Percentiles rank a stretch among this genome's conserved stretches.
Conservation (phyloP, 2,113 vertebrate species). For the Gambusia holbrooki region DNA sequence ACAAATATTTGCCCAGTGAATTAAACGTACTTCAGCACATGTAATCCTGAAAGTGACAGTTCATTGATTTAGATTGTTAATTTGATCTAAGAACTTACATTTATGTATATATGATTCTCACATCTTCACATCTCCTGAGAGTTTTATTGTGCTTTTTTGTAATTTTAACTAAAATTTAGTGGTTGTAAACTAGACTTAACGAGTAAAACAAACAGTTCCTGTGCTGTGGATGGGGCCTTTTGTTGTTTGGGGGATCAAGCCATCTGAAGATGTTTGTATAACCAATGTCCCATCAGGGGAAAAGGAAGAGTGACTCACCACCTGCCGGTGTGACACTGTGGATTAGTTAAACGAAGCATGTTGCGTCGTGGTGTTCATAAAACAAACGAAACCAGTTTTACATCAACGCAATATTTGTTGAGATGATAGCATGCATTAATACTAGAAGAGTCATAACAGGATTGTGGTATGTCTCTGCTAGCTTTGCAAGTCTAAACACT, state of each 20-base stretch:
- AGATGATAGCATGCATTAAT: conserved; percentile 35
- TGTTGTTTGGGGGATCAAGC: conserved; percentile 10
- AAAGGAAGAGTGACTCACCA: conserved; percentile 65
- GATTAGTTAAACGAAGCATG: conserved; percentile 55
- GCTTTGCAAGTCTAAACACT: background rate
- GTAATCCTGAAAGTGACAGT: conserved; percentile 21
- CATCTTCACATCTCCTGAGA: background rate
- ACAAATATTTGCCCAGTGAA: conserved; percentile 83
- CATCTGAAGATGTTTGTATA: conserved; percentile 52
- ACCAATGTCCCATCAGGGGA: conserved; percentile 33
- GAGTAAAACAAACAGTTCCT: conserved; percentile 39
- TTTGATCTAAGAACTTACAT: background rate
- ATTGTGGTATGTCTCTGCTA: background rate
- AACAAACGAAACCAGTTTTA: conserved; percentile 64
- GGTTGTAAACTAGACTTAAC: conserved; percentile 8
- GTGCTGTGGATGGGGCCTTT: conserved; percentile 6
- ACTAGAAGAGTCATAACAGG: too few relatives aligned
- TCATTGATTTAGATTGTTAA: background rate
- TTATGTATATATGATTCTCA: background rate
- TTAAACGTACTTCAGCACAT: conserved; percentile 41
- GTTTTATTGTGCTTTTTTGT: background rate
- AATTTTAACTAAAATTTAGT: background rate
- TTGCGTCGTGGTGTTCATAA: conserved; percentile 57
- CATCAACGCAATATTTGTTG: conserved; percentile 46
- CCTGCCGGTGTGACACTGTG: conserved; percentile 54